Conservation (phyloP, 2,888 invertebrate species). For the Pheosia tremula region DNA sequence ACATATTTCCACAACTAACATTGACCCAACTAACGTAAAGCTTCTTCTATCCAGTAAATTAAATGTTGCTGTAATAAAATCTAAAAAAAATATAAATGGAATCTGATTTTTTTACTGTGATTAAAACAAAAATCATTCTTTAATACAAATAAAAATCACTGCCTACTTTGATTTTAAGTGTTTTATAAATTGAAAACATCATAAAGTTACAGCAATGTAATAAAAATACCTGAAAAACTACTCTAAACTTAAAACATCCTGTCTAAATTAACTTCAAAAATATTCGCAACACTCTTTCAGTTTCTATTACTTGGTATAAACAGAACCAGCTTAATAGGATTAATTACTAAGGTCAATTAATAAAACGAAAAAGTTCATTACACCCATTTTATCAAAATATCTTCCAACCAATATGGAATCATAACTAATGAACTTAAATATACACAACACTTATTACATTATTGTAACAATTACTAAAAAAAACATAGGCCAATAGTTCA, state of each 20-base stretch:
- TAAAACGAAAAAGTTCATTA: slow-evolving; percentile 24
- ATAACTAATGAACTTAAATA: slow-evolving; percentile 11
- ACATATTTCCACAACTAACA: slow-evolving; percentile 35
- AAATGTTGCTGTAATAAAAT: slow-evolving; percentile 52
- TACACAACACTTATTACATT: slow-evolving; percentile 6
- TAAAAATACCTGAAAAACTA: slow-evolving; percentile 57
- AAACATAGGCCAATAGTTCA: slow-evolving; percentile 19
- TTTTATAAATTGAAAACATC: slow-evolving; percentile 60
- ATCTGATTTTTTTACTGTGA: slow-evolving; percentile 62
- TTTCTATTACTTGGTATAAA: slow-evolving; percentile 21
- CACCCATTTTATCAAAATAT: slow-evolving; percentile 1
- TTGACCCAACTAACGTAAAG: slow-evolving; percentile 52
- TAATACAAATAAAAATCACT: slow-evolving; percentile 63
- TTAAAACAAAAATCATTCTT: slow-evolving; percentile 66
- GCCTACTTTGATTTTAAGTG: slow-evolving; percentile 58
- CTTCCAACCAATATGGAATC: slow-evolving; percentile 2
- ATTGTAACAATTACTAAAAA: slow-evolving; percentile 15
- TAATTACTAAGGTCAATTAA: slow-evolving; percentile 18
- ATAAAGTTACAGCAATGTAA: slow-evolving; percentile 52
- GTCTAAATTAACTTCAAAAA: slow-evolving; percentile 44
- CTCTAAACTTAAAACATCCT: slow-evolving; percentile 54
- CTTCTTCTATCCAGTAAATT: slow-evolving; percentile 51
- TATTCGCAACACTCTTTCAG: slow-evolving; percentile 31
- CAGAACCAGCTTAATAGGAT: slow-evolving; percentile 37
- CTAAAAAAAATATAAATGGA: slow-evolving; percentile 62